Evolutionary conservation across 2,113 vertebrate genomes (phyloP).

Genomic region (Gorilla gorilla): DNA sequence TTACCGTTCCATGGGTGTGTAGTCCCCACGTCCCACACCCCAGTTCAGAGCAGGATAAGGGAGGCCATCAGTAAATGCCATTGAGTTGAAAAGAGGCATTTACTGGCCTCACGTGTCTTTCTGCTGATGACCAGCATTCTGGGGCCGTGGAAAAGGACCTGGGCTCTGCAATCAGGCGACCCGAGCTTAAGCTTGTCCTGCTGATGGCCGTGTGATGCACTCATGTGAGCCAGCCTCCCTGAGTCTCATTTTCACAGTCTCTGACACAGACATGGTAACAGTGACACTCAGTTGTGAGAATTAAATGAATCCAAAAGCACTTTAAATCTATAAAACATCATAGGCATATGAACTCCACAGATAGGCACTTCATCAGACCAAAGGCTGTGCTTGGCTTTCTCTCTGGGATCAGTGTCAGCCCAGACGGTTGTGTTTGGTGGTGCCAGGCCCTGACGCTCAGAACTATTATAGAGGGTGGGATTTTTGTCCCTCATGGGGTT

Average conservation of each 20-base stretch:
- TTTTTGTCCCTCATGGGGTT: neutral
- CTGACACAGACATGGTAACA: neutral
- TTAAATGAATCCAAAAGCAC: neutral
- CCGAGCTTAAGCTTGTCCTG: neutral
- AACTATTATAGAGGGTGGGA: neutral
- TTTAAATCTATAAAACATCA: neutral
- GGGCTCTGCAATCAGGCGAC: neutral
- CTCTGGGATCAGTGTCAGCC: accelerated
- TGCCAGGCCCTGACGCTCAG: neutral
- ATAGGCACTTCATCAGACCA: neutral
- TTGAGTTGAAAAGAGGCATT: neutral
- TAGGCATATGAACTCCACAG: accelerated
- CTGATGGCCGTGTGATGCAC: too few species aligned
- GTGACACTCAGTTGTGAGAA: neutral
- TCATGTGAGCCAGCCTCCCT: neutral
- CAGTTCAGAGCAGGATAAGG: neutral
- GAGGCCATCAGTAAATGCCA: neutral
- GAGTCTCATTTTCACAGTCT: neutral
- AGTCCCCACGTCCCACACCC: accelerated
- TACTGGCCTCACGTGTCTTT: neutral
- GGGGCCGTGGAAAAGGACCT: accelerated
- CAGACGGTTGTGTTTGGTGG: neutral
- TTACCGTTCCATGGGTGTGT: too few species aligned
- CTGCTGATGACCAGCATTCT: neutral
- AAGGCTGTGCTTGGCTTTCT: neutral